A percentile compares a stretch with the other conserved stretches of the same genome.
Evolutionary conservation across 2,113 vertebrate genomes (phyloP).

Genomic region (western clawed frog (Xenopus tropicalis)): UCB_Xtro_10.0 CM004452.2:4189501-4190000

Average conservation of each 20-base stretch:
- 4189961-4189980: too few relatives aligned
- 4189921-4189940: background rate
- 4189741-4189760: slow-evolving; percentile 59
- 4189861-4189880: slow-evolving; percentile 56
- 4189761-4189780: slow-evolving; percentile 57
- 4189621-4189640: too few relatives aligned
- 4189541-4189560: too few relatives aligned
- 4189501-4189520: too few relatives aligned
- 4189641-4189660: too few relatives aligned
- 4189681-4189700: slow-evolving; percentile 40
- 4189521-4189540: too few relatives aligned
- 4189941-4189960: background rate
- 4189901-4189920: slow-evolving; percentile 39
- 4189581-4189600: too few relatives aligned
- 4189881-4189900: slow-evolving; percentile 40
- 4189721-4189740: slow-evolving; percentile 64
- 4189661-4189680: too few relatives aligned
- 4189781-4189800: slow-evolving; percentile 62
- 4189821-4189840: slow-evolving; percentile 61
- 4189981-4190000: too few relatives aligned
- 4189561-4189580: too few relatives aligned
- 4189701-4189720: slow-evolving; percentile 29
- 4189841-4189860: slow-evolving; percentile 59
- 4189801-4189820: slow-evolving; percentile 61
- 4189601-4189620: too few relatives aligned